Conservation (phyloP, 2,113 vertebrate species). For the Saccopteryx bilineata region DNA sequence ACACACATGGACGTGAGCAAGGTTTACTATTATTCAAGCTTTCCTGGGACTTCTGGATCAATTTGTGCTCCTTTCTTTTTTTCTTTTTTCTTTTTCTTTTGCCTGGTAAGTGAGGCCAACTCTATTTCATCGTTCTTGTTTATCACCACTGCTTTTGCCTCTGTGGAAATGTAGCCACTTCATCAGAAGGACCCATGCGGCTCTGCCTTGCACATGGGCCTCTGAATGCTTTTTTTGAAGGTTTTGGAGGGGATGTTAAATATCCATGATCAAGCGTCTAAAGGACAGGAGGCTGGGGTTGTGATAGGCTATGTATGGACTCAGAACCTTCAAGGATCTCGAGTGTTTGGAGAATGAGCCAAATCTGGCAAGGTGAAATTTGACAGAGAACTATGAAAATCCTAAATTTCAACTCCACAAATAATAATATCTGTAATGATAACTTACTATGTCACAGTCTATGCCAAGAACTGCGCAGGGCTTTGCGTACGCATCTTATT, state of each 20-base stretch:
- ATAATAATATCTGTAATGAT: not conserved
- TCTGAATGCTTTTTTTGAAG: not conserved
- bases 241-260: not conserved
- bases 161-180: not conserved
- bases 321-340: not conserved
- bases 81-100: not conserved
- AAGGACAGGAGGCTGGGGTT: no score
- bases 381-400: not conserved
- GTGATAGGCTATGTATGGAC: not conserved
- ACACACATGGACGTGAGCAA: accelerated
- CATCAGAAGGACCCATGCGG: not conserved
- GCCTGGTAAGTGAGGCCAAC: not conserved
- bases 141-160: not conserved
- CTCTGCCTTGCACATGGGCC: not conserved
- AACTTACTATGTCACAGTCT: not conserved
- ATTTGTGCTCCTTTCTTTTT: no score
- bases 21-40: accelerated
- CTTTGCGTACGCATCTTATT: accelerated
- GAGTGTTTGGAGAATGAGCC: not conserved
- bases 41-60: not conserved
- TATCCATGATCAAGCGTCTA: not conserved
- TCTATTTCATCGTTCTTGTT: no score
- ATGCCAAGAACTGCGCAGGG: no score
- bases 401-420: not conserved
- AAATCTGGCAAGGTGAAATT: not conserved